Percentiles rank a stretch among this genome's conserved stretches.
Conservation (phyloP, 2,797 vertebrate genomes). For the Pseudotriccus pelzelni region DNA sequence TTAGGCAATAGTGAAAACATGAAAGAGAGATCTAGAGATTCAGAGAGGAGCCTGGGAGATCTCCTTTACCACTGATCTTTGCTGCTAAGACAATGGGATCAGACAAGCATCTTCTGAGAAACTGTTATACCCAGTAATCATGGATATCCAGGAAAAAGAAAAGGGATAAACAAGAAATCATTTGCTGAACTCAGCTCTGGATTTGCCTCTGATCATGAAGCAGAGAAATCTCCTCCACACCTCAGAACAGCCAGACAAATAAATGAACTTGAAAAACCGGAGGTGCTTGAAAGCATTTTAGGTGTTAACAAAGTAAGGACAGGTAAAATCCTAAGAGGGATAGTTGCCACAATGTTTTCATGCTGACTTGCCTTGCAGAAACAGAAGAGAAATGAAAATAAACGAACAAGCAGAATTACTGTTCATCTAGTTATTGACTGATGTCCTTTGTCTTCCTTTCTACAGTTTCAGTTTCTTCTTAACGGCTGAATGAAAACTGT, state of each 20-base stretch:
- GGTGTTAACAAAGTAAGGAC: too few relatives aligned
- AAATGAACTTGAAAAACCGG: neutral
- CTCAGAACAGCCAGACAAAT: neutral
- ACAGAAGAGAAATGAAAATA: neutral
- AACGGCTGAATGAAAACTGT: neutral
- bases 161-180: neutral
- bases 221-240: neutral
- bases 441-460: neutral
- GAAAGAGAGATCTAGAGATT: neutral
- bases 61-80: neutral
- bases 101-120: neutral
- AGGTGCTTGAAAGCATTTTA: neutral
- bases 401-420: neutral
- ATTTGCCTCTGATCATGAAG: neutral
- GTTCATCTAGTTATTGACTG: neutral
- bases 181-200: neutral
- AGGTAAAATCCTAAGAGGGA: neutral
- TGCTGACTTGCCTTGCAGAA: neutral
- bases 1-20: neutral
- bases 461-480: neutral
- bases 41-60: neutral
- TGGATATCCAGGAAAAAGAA: neutral
- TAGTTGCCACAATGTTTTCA: neutral
- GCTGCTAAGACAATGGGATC: neutral
- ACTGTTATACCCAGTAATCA: neutral